Base-by-base conservation (phyloP, 2,797 vertebrate species). In the Caiman crocodilus region DNA sequence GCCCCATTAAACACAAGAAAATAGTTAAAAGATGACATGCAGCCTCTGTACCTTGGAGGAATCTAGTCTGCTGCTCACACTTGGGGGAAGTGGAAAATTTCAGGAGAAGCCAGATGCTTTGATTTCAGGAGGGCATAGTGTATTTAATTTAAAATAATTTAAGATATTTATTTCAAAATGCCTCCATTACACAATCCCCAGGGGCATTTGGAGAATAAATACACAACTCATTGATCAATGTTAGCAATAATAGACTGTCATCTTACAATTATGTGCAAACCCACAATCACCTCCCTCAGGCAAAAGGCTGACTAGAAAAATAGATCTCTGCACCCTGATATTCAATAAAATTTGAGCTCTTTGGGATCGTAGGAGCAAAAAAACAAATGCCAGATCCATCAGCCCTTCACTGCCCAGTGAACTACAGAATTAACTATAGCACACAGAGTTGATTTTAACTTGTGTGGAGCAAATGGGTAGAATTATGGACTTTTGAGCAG, bases 121-220 rank as follows among this genome's bases (percentile, higher is more conserved):
- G 78, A 71, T 79, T 78, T 84, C 87, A 63, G 42, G 83, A 69
- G 83, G 87, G 80, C 65, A 86, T 58, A 73, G 65, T 79, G 77
- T 82, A 42, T 91, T 91, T 91, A 87, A 91, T 87, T 91, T 87
- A 58, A 91, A 91, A 91, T 90, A 87, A 90, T 87, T 82, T 78
- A 69, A 91, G 73, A 77, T 74, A 79, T 89, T 73, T 89, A 82
- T 87, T 87, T 91, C 58, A 50, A 90, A 69, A 69, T 82, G 75
- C 64, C 65, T 80, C 84, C 82, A 67, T 82, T 79, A 91, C n/a
- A 30, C 20, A 59, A 71, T 79, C 89, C 75, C 59, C 57, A 17
- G 23, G 60, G 89, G 65, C 59, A 78, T 82, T 64, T 82, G 74
- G 77, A 87, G 55, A 67, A 75, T 79, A 82, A 91, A 75, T 65